A percentile compares a stretch with the other conserved stretches of the same genome.
These are phyloP conservation scores for Pherbina coryleti DNA, from an alignment of 2,888 invertebrate genomes.

Conservation along the genomic window DNA sequence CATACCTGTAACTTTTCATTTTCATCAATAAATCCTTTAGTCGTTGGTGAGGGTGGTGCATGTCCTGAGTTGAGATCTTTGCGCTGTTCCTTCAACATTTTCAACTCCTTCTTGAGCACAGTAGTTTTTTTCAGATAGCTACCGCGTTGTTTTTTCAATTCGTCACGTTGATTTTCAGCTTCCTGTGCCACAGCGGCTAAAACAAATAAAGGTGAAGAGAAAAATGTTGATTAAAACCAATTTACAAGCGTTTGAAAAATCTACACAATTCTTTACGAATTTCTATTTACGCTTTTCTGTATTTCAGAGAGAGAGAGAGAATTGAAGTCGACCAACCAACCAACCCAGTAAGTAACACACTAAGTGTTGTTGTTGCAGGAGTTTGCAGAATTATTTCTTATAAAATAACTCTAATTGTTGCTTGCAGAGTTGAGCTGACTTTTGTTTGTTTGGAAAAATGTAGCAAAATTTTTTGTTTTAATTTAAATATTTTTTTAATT, in stretches of 20 bases:
- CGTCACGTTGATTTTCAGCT: constrained; percentile 85
- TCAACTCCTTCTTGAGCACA: constrained; percentile 82
- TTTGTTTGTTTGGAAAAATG: constrained; percentile 33
- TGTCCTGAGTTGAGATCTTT: constrained; percentile 77
- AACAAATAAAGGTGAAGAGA: constrained; percentile 22
- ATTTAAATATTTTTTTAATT: constrained; percentile 21
- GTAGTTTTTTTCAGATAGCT: constrained; percentile 83
- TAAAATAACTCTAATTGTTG: constrained; percentile 22
- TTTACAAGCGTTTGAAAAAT: constrained; percentile 20
- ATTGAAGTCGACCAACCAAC: constrained; percentile 38
- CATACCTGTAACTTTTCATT: constrained; percentile 88
- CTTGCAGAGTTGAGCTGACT: constrained; percentile 34
- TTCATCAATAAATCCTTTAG: constrained; percentile 83
- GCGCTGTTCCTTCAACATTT: constrained; percentile 82
- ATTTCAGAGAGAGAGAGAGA: constrained; percentile 43
- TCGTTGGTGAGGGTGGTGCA: constrained; percentile 79
- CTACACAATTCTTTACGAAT: constrained; percentile 50
- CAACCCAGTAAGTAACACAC: constrained; percentile 34
- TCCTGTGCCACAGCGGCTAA: constrained; percentile 81
- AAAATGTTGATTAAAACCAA: not conserved
- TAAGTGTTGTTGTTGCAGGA: constrained; percentile 31
- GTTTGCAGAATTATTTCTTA: constrained; percentile 31
- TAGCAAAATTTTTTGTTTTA: constrained; percentile 23
- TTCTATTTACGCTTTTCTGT: constrained; percentile 60
- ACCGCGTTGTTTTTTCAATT: constrained; percentile 83